phyloP scores from a whole-genome alignment of 2,888 invertebrate species.

The Tetrapedia diversipes region DNA sequence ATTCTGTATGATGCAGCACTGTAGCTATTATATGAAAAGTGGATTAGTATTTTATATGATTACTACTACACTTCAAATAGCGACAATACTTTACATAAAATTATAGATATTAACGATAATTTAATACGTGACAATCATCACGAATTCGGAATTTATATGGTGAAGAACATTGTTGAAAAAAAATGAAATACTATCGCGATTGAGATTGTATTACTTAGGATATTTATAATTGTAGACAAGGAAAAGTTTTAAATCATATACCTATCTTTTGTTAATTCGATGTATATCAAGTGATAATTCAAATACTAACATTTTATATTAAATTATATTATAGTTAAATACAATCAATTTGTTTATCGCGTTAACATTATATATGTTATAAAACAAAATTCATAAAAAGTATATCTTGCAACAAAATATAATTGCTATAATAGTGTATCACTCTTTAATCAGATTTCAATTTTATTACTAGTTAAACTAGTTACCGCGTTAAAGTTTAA shows the following conservation, averaged over 20 bases:
- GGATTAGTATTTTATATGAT: slow-evolving; percentile 31
- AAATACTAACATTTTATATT: slow-evolving; percentile 20
- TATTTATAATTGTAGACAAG: slow-evolving; percentile 5
- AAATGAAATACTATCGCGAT: slow-evolving; percentile 18
- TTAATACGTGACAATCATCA: slow-evolving; percentile 34
- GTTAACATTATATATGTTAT: slow-evolving; percentile 24
- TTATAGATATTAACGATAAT: slow-evolving; percentile 28
- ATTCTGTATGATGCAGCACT: slow-evolving; percentile 14
- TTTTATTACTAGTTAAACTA: slow-evolving; percentile 37
- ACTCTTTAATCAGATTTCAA: slow-evolving; percentile 27
- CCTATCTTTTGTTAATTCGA: slow-evolving; percentile 3
- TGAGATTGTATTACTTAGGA: slow-evolving; percentile 16
- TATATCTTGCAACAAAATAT: slow-evolving; percentile 36
- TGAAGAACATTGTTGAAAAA: slow-evolving; percentile 18
- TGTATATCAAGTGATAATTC: background rate
- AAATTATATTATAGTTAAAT: slow-evolving; percentile 33
- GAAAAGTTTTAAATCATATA: slow-evolving; percentile 13
- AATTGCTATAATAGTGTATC: slow-evolving; percentile 19
- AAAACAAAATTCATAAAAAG: slow-evolving; percentile 29
- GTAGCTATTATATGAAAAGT: slow-evolving; percentile 24
- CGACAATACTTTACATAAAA: slow-evolving; percentile 23
- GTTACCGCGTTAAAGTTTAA: slow-evolving; percentile 11
- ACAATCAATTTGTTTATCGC: slow-evolving; percentile 12
- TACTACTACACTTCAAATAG: slow-evolving; percentile 22
- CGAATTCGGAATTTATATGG: slow-evolving; percentile 18